A percentile compares a stretch with the other conserved stretches of the same genome.
These are phyloP conservation scores for Lepidurus apus DNA, from an alignment of 1,140 invertebrate genomes.

Conservation along the genomic window DNA sequence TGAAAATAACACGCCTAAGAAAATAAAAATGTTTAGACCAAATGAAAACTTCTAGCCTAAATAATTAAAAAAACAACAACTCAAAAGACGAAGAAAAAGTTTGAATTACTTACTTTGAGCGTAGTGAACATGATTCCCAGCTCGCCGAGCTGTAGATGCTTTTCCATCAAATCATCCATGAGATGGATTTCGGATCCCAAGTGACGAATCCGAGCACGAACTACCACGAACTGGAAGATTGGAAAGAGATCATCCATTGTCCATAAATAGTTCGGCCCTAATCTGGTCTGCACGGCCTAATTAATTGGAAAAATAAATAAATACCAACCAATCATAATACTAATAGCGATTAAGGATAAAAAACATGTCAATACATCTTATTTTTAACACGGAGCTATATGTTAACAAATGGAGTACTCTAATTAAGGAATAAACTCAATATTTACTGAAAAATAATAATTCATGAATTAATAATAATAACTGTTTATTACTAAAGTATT, in stretches of 20 bases:
- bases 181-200: conserved; percentile 79
- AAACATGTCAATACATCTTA: too few species aligned
- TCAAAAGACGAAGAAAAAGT: conserved; percentile 27
- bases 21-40: conserved; percentile 32
- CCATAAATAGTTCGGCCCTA: conserved; percentile 60
- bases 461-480: too few species aligned
- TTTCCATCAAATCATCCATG: conserved; percentile 75
- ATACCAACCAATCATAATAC: conserved; percentile 27
- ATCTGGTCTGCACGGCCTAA: conserved; percentile 51
- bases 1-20: conserved; percentile 63
- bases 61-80: conserved; percentile 29
- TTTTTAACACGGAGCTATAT: too few species aligned
- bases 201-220: conserved; percentile 70
- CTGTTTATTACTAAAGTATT: too few species aligned
- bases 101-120: conserved; percentile 54
- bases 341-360: conserved; percentile 4
- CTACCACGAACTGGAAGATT: conserved; percentile 76
- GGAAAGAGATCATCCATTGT: conserved; percentile 82
- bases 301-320: conserved; percentile 35
- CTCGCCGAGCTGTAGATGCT: conserved; percentile 65
- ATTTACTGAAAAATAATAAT: too few species aligned
- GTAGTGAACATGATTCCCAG: conserved; percentile 80
- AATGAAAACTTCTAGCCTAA: conserved; percentile 2
- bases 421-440: too few species aligned
- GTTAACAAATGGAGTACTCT: too few species aligned